Conservation (phyloP, 1,140 invertebrate species). For the Danaus plexippus region DNA sequence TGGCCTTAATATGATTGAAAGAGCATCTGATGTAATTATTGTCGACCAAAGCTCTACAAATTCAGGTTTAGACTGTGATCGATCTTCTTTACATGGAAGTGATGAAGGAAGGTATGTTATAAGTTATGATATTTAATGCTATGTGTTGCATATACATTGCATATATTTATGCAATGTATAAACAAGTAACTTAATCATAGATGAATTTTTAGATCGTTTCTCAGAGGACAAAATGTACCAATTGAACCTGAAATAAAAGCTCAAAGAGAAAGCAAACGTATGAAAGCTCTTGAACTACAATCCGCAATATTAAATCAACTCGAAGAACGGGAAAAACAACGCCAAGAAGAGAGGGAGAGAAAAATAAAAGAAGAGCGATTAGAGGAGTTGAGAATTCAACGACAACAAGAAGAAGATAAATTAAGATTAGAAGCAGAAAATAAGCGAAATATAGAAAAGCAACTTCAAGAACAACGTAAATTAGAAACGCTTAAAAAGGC, state of each 20-base stretch:
- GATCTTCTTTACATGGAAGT: slow-evolving; percentile 58
- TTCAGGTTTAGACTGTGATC: slow-evolving; percentile 56
- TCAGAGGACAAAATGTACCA: slow-evolving; percentile 82
- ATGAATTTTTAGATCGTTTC: slow-evolving; percentile 63
- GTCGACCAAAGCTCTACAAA: slow-evolving; percentile 64
- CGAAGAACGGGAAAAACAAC: slow-evolving; percentile 77
- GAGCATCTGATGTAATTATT: slow-evolving; percentile 57
- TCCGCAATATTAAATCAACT: slow-evolving; percentile 81
- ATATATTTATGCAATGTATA: slow-evolving; percentile 7
- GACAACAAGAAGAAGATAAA: slow-evolving; percentile 77
- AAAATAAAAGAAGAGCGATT: slow-evolving; percentile 75
- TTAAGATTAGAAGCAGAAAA: slow-evolving; percentile 74
- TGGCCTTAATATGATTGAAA: slow-evolving; percentile 72
- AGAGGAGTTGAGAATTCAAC: slow-evolving; percentile 78
- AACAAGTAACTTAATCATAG: no score
- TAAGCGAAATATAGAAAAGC: slow-evolving; percentile 73
- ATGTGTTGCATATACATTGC: no score
- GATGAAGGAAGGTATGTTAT: slow-evolving; percentile 56
- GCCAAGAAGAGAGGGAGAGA: slow-evolving; percentile 76
- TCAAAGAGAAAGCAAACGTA: slow-evolving; percentile 77
- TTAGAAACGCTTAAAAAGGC: slow-evolving; percentile 75
- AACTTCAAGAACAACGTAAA: slow-evolving; percentile 72
- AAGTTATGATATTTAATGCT: slow-evolving; percentile 1
- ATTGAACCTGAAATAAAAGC: slow-evolving; percentile 77
- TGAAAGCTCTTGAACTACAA: slow-evolving; percentile 81